Percentiles rank a stretch among this genome's conserved stretches.
Conservation (phyloP, 2,888 invertebrate genomes). For the Silvanus unidentatus region DNA sequence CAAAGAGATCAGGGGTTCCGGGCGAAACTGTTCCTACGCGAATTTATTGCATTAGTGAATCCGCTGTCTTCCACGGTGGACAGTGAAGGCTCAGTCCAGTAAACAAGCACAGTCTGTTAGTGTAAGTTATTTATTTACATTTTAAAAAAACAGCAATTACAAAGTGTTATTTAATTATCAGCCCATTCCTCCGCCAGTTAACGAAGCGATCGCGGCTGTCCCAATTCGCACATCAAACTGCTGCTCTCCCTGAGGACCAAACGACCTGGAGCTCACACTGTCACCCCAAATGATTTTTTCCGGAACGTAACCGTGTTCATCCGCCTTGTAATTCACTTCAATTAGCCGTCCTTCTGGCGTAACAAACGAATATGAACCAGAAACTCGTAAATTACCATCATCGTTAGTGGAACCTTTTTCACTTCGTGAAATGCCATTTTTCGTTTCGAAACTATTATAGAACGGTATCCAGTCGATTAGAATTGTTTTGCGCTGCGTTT, state of each 20-base stretch:
- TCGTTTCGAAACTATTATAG: slow-evolving; percentile 45
- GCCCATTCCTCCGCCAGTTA: slow-evolving; percentile 7
- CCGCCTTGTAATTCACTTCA: not conserved
- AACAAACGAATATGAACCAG: slow-evolving; percentile 1
- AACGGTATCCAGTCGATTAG: too few species aligned
- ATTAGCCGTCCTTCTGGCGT: not conserved
- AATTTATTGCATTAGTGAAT: too few species aligned
- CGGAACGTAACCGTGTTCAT: not conserved
- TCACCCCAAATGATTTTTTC: not conserved
- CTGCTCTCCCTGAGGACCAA: not conserved
- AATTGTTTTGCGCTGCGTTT: too few species aligned
- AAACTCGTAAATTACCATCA: not conserved
- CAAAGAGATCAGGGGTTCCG: too few species aligned
- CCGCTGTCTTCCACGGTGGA: too few species aligned
- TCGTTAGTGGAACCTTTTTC: not conserved
- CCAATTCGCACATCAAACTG: not conserved
- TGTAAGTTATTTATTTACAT: not conserved
- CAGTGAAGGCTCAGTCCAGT: too few species aligned
- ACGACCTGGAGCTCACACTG: not conserved
- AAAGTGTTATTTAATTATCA: too few species aligned
- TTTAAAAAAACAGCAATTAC: too few species aligned
- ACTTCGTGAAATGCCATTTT: slow-evolving; percentile 29
- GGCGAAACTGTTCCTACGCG: too few species aligned
- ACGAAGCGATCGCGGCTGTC: slow-evolving; percentile 1
- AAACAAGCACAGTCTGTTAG: not conserved